Evolutionary conservation across 2,888 invertebrate genomes (phyloP), one percentile per base, ranked within the genome.

Genomic region (Ophion costatus): DNA sequence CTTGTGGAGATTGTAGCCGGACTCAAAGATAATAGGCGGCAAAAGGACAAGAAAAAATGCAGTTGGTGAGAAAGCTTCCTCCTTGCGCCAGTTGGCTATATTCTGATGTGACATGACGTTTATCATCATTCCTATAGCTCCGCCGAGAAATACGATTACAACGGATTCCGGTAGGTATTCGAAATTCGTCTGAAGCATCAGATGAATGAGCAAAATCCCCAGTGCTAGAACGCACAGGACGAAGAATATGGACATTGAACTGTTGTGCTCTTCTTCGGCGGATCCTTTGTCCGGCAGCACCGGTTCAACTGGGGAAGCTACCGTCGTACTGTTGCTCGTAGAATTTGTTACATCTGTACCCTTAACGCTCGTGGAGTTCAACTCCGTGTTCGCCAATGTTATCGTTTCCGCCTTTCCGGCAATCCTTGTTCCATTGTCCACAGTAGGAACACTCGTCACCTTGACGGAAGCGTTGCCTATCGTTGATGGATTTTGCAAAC

Each of bases 11-110:
- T 99, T 99, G 93, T 99, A 99, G 3, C 99, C 99, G 3, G 99
- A 99, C 94, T 99, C 99, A 95, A 99, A 99, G 90, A 99, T 99
- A 80, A 99, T 99, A 0, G 99, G 99, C 11, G 99, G 99, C 76
- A 99, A 94, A 0, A 99, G 95, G 2, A 99, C 98, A 76, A 99
- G 95, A 92, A 99, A 99, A 94, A 99, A 99, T 29, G 99, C 98
- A 24, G 99, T 99, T 0, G 99, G 99, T 9, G 99, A 98, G 92
- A 99, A 99, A 0, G 99, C 98, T 94, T 99, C 99, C 93, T 99
- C 99, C 93, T 98, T 98, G 92, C 98, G 96, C 98, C 98, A 99
- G 93, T 98, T 98, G 63, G 98, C 98, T 89, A 98, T 96, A 92
- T 98, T 98, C 90, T 96, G 96, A 89, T 97, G 97, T 1, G 98